Percentiles rank a stretch among this genome's conserved stretches.
phyloP scores from a whole-genome alignment of 2,113 vertebrate genomes.

The Muntiacus muntjak region DNA sequence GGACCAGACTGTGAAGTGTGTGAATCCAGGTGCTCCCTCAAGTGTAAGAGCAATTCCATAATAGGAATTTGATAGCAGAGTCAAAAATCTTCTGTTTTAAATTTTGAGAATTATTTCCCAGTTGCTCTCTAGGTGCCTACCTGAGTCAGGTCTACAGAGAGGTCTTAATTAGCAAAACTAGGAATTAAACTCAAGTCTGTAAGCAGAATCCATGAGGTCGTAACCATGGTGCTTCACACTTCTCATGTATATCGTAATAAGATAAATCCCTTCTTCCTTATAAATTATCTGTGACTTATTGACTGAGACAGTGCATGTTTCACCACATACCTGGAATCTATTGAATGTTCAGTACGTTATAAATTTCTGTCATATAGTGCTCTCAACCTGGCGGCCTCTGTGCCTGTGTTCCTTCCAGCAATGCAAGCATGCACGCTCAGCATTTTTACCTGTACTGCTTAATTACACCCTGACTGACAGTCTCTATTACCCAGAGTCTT shows the following conservation, averaged over 20 bases:
- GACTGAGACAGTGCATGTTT: background rate
- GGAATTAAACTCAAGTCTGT: background rate
- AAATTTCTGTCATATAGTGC: background rate
- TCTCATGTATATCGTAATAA: background rate
- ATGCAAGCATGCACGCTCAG: background rate
- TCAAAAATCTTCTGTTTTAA: background rate
- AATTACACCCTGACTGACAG: constrained; percentile 17
- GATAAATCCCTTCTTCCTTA: background rate
- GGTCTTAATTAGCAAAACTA: background rate
- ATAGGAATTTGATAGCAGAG: background rate
- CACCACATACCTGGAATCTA: background rate
- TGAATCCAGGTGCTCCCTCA: background rate
- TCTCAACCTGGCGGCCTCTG: background rate
- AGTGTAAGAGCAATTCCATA: background rate
- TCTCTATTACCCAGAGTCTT: constrained; percentile 33
- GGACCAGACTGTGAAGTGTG: background rate
- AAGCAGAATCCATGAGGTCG: background rate
- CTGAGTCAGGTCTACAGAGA: background rate
- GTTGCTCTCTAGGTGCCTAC: background rate
- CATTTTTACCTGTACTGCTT: background rate
- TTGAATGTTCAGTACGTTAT: background rate
- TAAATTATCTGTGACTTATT: background rate
- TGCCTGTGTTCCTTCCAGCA: background rate
- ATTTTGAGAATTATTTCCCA: background rate
- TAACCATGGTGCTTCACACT: background rate